Conservation (phyloP, 2,888 invertebrate genomes). For the Microplitis deprimator region DNA sequence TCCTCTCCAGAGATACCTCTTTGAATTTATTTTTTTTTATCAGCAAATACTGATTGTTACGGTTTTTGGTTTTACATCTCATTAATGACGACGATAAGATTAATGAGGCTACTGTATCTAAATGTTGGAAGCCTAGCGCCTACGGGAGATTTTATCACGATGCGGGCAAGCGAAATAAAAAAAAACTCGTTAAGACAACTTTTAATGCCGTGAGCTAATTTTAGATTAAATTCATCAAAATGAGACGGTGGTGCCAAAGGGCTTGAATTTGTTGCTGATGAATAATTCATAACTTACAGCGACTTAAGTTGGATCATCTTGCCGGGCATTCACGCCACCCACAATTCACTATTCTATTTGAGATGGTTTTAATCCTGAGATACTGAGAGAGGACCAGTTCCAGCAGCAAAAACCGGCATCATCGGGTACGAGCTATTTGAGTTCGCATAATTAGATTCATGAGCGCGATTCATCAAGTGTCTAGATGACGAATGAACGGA, state of each 20-base stretch:
- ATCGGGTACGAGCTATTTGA: background rate
- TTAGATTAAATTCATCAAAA: constrained; percentile 71
- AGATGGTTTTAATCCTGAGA: background rate
- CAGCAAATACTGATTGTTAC: background rate
- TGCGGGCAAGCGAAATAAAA: background rate
- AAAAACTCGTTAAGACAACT: constrained; percentile 65
- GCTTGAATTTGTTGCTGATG: constrained; percentile 60
- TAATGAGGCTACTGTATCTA: background rate
- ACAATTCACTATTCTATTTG: constrained; percentile 13
- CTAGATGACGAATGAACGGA: background rate
- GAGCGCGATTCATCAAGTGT: background rate
- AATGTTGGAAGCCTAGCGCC: constrained; percentile 12
- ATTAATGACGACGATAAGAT: background rate
- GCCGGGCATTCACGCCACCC: constrained; percentile 18
- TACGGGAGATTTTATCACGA: background rate
- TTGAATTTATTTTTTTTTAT: no score
- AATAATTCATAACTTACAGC: constrained; percentile 65
- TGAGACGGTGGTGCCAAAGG: constrained; percentile 65
- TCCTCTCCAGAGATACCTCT: no score
- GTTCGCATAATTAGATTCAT: background rate
- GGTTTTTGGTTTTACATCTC: background rate
- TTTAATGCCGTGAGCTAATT: constrained; percentile 53
- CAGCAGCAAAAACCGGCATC: background rate
- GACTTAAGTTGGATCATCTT: background rate
- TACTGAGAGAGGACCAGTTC: background rate